Base-by-base conservation (phyloP, 2,888 invertebrate genomes). In the Nasonovia ribisnigri region DNA sequence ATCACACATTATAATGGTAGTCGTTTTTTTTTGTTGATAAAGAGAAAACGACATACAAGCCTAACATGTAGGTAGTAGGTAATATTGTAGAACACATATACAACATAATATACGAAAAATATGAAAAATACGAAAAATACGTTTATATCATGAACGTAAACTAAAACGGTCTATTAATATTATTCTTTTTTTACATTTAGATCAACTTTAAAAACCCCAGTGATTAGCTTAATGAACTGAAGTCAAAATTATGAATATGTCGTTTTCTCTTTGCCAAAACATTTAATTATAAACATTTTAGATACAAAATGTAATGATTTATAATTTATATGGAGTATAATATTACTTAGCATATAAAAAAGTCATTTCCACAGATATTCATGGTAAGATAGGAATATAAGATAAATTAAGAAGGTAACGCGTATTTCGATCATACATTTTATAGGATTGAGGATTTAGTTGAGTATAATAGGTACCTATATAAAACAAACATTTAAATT, bases 1-100 rank as follows among this genome's bases (percentile, higher is more conserved):
- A 88, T 88, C 54, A 88, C 42, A 57, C 54, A 42, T 48, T 88
- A 88, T 88, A 88, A 88, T 43, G 54, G 54, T 42, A 54, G 36
- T 48, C 51, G n/a, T 54, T 24, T 54, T 26, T 8, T 26, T 16
- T 51, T 51, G 16, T 16, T 3, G 87, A 36, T 51, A 36, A 88
- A 3, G 24, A 88, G 87, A 48, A 88, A 51, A 16, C n/a, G 20
- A 67, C 36, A 0, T 60, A 36, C 20, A 77, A 36, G 77, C 36
- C 77, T 20, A 77, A 8, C 36, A 20, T 36, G 26, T 36, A 77
- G 16, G 54, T 54, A 51, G 13, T 54, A 54, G 24, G 54, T 20
- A 54, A 6, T 24, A n/a, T n/a, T n/a, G 6, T 54, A 16, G 77
- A 13, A 29, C 29, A 46, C 86, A 46, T 13, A 46, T 13, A 46